Conservation (phyloP, 2,797 vertebrate genomes). For the Carduelis carduelis region DNA sequence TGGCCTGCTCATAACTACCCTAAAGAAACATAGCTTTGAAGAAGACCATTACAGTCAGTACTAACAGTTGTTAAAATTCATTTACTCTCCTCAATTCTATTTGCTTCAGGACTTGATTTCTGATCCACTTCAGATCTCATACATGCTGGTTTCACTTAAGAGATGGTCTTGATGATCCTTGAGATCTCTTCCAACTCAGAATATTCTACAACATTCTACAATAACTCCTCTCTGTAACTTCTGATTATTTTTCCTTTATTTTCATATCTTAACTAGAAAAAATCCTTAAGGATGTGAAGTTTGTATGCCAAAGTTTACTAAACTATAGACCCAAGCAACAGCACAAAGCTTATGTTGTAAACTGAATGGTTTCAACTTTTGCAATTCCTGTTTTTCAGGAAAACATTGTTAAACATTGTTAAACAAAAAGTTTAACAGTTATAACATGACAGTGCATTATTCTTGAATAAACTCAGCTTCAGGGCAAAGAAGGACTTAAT, state of each 20-base stretch:
- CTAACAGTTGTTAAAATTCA: not conserved
- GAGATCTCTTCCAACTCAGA: not conserved
- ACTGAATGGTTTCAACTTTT: not conserved
- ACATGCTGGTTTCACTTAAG: not conserved
- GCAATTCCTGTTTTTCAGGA: not conserved
- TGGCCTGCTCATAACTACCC: not conserved
- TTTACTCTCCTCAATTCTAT: not conserved
- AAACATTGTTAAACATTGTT: not conserved
- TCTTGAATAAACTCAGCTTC: not conserved
- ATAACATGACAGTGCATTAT: not conserved
- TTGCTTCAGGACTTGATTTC: not conserved
- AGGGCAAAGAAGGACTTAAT: not conserved
- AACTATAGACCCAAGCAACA: not conserved
- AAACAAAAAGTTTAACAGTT: not conserved
- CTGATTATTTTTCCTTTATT: not conserved
- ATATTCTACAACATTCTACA: not conserved
- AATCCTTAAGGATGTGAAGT: not conserved
- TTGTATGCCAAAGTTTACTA: not conserved
- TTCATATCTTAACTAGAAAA: not conserved
- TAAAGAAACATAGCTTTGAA: not conserved
- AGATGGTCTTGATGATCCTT: not conserved
- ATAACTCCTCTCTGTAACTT: not conserved
- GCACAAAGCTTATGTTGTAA: not conserved
- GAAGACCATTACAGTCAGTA: not conserved
- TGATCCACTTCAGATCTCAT: not conserved